phyloP scores from a whole-genome alignment of 2,888 invertebrate species.

The Noctua pronuba region DNA sequence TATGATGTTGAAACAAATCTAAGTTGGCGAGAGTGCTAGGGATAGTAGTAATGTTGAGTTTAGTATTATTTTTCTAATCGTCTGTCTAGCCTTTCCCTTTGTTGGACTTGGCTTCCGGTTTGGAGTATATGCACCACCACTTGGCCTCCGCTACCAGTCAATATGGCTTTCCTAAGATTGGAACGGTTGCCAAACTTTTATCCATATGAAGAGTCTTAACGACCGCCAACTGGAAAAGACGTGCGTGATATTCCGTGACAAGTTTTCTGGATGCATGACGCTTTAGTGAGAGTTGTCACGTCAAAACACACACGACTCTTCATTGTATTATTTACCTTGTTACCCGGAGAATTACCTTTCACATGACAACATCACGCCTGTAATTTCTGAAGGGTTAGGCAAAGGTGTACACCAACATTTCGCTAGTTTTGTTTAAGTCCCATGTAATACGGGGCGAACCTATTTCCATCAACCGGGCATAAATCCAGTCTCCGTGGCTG shows the following conservation, averaged over 20 bases:
- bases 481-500: no score
- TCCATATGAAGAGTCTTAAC: not conserved
- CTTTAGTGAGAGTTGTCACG: not conserved
- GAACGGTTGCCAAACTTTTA: constrained; percentile 10
- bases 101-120: not conserved
- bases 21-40: not conserved
- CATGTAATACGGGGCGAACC: no score
- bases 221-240: not conserved
- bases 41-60: not conserved
- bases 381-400: no score
- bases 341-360: no score
- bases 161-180: constrained; percentile 10
- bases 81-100: not conserved
- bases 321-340: not conserved
- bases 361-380: no score
- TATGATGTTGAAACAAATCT: not conserved
- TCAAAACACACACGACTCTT: not conserved
- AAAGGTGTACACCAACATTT: no score
- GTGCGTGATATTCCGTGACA: not conserved
- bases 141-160: constrained; percentile 3
- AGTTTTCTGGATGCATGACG: not conserved
- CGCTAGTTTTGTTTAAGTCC: no score
- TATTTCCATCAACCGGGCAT: no score
- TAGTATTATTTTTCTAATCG: not conserved
- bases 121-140: not conserved